Percentiles rank a stretch among this genome's conserved stretches.
Conservation (phyloP, 2,797 vertebrate species). For the Coccyzus lansbergi region DNA sequence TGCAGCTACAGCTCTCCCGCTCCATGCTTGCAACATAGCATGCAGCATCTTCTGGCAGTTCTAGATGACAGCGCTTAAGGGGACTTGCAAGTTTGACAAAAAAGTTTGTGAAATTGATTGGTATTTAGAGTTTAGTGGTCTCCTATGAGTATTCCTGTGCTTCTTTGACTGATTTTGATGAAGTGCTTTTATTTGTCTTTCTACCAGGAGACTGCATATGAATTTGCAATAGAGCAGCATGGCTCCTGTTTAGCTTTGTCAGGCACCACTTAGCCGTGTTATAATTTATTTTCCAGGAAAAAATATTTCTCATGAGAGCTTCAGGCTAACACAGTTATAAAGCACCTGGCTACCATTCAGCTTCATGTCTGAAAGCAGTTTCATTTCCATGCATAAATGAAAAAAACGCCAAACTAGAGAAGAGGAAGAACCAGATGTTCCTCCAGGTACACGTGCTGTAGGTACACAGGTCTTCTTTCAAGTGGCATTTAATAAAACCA, state of each 20-base stretch:
- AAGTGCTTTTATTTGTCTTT: conserved; percentile 88
- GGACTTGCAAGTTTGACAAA: conserved; percentile 82
- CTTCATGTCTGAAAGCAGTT: conserved; percentile 71
- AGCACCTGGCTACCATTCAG: conserved; percentile 81
- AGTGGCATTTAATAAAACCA: background rate
- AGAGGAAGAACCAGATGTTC: background rate
- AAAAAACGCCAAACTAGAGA: conserved; percentile 18
- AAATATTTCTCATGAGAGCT: conserved; percentile 83
- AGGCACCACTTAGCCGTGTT: conserved; percentile 83
- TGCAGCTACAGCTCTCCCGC: background rate
- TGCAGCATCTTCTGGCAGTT: conserved; percentile 71
- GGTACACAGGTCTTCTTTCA: background rate
- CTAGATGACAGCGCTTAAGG: conserved; percentile 77
- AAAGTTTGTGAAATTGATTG: conserved; percentile 89
- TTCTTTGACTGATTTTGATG: conserved; percentile 92
- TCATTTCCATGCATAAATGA: conserved; percentile 60
- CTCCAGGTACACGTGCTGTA: background rate
- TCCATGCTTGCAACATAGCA: background rate
- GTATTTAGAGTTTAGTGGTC: conserved; percentile 89
- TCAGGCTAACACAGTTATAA: conserved; percentile 82
- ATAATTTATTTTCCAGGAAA: conserved; percentile 86
- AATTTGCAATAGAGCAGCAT: conserved; percentile 82
- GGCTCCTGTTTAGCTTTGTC: conserved; percentile 84
- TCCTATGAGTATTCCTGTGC: conserved; percentile 87
- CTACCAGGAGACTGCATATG: conserved; percentile 82